Base-by-base conservation (phyloP, 64 coral and sea anemone species). In the Porites australiensis region DNA sequence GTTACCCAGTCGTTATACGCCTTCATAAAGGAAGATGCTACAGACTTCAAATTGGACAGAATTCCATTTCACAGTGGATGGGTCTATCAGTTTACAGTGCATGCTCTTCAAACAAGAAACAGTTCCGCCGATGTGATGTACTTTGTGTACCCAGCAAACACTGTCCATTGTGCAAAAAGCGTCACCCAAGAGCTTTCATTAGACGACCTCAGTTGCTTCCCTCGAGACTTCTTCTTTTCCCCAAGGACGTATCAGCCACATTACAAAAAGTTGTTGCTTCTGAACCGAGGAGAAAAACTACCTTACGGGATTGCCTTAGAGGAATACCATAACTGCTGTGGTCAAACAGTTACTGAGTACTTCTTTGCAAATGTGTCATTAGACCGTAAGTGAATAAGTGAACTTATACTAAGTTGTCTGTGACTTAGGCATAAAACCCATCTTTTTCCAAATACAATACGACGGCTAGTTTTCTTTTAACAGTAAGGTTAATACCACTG, bases 281-380 rank as follows among this genome's bases (percentile, higher is more conserved):
- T 80, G 58, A 79, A 69, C 43, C 81, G 63, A 18, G 81, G 76
- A 9, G 13, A 68, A 19, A 81, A 72, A 14, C 23, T 70, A 69
- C 71, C 88, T 47, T 57, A 69, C 20, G 76, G 64, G 47, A 70
- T 90, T 45, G 61, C 61, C 0, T 18, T 90, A 2, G 88, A 82
- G 8, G 68, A 79, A 0, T 75, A 79, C 9, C 10, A 77, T 0
- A 12, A 12, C 14, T 89, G 82, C 44, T 93, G 91, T 23, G 82
- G 82, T 14, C 81, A 93, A 43, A 2, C 6, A 45, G 44, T 77
- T 37, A 44, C 55, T 22, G 83, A 87, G 18, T 58, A 57, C 14
- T 87, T 93, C 27, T 93, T 82, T 13, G 91, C 91, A 3, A 92
- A 92, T 85, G 44, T 85, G 43, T 74, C 90, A 12, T n/a, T 74